Base-by-base conservation (phyloP, 2,888 invertebrate species). In the Nemotelus nigrinus region DNA sequence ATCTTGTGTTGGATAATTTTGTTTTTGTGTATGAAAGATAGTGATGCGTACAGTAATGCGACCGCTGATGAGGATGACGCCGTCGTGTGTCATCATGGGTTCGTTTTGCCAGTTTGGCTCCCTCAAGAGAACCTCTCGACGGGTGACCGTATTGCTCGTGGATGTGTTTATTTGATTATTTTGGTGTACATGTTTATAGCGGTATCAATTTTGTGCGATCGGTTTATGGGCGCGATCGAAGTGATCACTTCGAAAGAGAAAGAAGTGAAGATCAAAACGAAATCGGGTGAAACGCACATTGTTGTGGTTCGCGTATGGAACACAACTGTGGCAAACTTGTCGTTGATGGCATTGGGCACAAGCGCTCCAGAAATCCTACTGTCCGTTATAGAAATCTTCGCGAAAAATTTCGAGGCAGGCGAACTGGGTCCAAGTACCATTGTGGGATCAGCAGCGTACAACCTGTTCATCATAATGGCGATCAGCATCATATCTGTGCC, bases 141-240 rank as follows among this genome's bases (percentile, higher is more conserved):
- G 71, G 89, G 91, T 79, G 94, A 95, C 83, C 90, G 93, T 82
- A 89, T 94, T 80, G 90, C 94, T 79, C 91, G 97, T 45, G 97
- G 97, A 60, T 82, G 92, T 80, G 91, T 96, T 80, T 98, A 98
- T 88, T 95, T 97, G 88, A 82, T 94, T 76, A 88, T 90, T 70
- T 91, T 98, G 86, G 89, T 94, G 83, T 98, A 97, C 87, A 91
- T 97, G 85, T 98, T 98, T 89, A 94, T 98, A 84, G 98, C 98
- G 74, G 97, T 98, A 44, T 97, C 97, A 81, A 97, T 98, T 85
- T 93, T 97, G 81, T 96, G 97, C 81, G 98, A 98, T 85, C 92
- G 97, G 76, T 98, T 98, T 88, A 98, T 98, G 98, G 96, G 96
- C 45, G 94, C 96, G 82, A 98, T 98, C 85, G 98, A 98, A 89